Base-by-base conservation (phyloP, 1,140 invertebrate genomes). In the Penaeus vannamei region DNA sequence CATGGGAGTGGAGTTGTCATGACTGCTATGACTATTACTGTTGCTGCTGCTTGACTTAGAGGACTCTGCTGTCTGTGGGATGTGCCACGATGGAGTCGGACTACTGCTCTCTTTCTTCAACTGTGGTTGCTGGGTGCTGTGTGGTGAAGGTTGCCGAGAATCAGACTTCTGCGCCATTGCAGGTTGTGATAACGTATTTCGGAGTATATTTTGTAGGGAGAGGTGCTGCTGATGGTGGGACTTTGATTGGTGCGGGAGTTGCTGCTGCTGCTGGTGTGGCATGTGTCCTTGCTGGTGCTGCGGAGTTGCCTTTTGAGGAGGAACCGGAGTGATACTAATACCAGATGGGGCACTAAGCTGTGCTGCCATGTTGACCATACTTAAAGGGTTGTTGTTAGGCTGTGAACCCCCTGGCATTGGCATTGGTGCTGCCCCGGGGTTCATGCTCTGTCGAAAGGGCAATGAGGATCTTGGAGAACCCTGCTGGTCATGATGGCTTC, bases 91-190 rank as follows among this genome's bases (percentile, higher is more conserved):
- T 22, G 89, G 91, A 12, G 91, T 90, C 19, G 91, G 91, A 62
- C 89, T 90, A 29, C 82, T 90, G 64, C 91, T 90, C 26, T 90
- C 89, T 76, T 90, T 91, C 84, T 91, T 93, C 29, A 93, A 91
- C 42, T 91, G 91, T 22, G 91, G 86, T 83, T 90, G 91, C 90
- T 92, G 93, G 61, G 91, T 92, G 82, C 86, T 90, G 46, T 91
- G 91, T 89, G 92, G 92, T 29, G 92, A 92, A 77, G 92, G 92
- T 53, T 90, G 91, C 17, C 86, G 89, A 59, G 91, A 91, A 64
- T 91, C 91, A 3, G 90, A 90, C 84, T 89, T 90, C 59, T 87
- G 90, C 22, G 46, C 83, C n/a, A 90, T n/a, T n/a, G 80, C 32
- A 22, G 86, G 86, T 59, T 90, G 90, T 14, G 90, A 90, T 59